Conservation (phyloP, 1,140 invertebrate genomes). For the Propsilocerus akamusi region DNA sequence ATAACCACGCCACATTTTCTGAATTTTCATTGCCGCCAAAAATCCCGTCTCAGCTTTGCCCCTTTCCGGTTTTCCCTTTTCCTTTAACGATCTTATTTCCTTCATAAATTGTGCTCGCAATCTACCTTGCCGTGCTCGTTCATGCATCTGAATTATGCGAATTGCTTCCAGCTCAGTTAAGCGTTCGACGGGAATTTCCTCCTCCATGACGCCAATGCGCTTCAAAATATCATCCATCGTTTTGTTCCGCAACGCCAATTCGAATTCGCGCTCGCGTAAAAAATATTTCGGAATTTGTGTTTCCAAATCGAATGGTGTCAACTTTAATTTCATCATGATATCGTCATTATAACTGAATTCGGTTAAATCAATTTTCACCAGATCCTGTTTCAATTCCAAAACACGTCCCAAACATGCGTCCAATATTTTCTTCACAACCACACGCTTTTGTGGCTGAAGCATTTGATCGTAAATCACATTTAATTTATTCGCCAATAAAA, state of each 20-base stretch:
- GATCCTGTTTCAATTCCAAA: constrained; percentile 61
- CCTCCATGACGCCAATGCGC: constrained; percentile 45
- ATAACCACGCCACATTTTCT: constrained; percentile 67
- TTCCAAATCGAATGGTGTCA: constrained; percentile 46
- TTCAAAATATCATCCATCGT: constrained; percentile 44
- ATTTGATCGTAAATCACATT: constrained; percentile 77
- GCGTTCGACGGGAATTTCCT: constrained; percentile 28
- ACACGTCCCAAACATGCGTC: constrained; percentile 63
- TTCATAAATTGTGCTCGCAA: constrained; percentile 73
- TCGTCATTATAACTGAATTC: constrained; percentile 79
- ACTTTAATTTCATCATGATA: constrained; percentile 35
- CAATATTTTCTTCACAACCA: constrained; percentile 56
- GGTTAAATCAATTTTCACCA: constrained; percentile 67
- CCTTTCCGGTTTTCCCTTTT: constrained; percentile 41
- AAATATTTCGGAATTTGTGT: constrained; percentile 48
- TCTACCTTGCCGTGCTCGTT: constrained; percentile 74
- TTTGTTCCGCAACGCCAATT: constrained; percentile 33
- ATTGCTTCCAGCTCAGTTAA: constrained; percentile 72
- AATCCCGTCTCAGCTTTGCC: constrained; percentile 28
- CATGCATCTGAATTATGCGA: constrained; percentile 70
- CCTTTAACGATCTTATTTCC: constrained; percentile 61
- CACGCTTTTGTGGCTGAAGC: constrained; percentile 79
- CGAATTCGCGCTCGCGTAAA: constrained; percentile 38
- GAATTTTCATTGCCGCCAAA: constrained; percentile 53
- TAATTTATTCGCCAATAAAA: constrained; percentile 52